These are phyloP conservation scores for Ceramica pisi DNA, from an alignment of 2,888 invertebrate genomes.

Conservation along the genomic window DNA sequence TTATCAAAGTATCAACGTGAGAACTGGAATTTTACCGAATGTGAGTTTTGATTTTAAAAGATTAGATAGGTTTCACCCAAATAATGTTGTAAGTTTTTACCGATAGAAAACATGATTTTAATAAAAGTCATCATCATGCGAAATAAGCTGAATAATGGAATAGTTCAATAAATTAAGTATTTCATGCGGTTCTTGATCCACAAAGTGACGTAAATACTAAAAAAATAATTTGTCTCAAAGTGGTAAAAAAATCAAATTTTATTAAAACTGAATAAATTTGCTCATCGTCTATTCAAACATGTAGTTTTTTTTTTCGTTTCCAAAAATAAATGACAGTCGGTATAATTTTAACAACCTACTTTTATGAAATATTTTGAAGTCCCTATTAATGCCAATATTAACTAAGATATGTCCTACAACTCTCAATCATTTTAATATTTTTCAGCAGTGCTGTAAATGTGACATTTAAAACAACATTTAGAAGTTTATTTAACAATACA, in stretches of 20 bases:
- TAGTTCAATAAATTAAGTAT: constrained; percentile 17
- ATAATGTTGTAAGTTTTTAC: constrained; percentile 6
- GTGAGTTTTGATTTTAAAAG: constrained; percentile 12
- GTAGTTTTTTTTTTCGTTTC: background rate
- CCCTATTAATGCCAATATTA: background rate
- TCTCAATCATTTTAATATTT: background rate
- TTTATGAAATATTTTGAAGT: background rate
- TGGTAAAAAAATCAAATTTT: background rate
- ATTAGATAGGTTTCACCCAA: constrained; percentile 31
- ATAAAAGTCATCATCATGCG: background rate
- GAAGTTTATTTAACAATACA: background rate
- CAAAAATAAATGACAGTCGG: background rate
- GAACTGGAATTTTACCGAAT: constrained; percentile 25
- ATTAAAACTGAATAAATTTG: background rate
- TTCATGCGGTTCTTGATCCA: constrained; percentile 6
- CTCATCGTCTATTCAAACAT: background rate
- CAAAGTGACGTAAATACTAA: background rate
- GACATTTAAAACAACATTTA: background rate
- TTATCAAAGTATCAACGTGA: constrained; percentile 22
- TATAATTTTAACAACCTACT: background rate
- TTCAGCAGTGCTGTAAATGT: background rate
- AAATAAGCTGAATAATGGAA: background rate
- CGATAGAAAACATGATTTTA: constrained; percentile 23
- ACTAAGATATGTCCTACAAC: background rate
- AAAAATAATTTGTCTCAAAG: background rate